phyloP scores from a whole-genome alignment of 2,113 vertebrate genomes.

The Columba livia region DNA sequence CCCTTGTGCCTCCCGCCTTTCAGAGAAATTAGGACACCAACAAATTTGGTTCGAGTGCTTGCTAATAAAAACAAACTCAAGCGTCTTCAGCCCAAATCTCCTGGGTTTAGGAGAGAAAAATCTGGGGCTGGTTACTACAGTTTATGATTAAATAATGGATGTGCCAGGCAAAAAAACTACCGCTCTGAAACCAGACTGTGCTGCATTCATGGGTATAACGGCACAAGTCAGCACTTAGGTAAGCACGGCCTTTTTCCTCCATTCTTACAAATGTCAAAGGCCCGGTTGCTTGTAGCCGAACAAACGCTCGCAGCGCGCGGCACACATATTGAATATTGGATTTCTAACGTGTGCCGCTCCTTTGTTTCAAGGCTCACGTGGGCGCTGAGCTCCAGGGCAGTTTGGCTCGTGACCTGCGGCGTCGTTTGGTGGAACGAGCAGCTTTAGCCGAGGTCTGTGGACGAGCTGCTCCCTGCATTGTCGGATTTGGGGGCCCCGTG shows the following conservation, averaged over 20 bases:
- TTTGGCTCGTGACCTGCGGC: background rate
- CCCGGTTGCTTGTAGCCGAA: background rate
- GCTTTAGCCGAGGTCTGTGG: fast-evolving
- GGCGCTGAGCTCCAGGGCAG: fast-evolving
- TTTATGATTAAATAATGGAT: background rate
- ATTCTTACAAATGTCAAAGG: background rate
- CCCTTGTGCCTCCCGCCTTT: background rate
- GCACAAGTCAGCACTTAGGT: background rate
- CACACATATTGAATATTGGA: fast-evolving
- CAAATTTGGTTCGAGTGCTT: background rate
- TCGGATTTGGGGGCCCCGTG: fast-evolving
- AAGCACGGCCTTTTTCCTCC: background rate
- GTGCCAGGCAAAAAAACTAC: background rate
- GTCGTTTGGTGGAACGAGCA: background rate
- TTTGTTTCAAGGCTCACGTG: background rate
- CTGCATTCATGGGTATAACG: fast-evolving
- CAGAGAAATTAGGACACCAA: background rate
- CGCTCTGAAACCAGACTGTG: background rate
- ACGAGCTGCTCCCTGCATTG: fast-evolving
- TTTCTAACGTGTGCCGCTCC: background rate
- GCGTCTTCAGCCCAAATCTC: background rate
- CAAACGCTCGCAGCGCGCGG: background rate
- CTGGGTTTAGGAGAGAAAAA: background rate
- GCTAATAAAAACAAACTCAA: background rate
- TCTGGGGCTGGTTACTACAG: background rate